Conservation (phyloP, 2,888 invertebrate genomes). For the Gnatocerus cornutus region DNA sequence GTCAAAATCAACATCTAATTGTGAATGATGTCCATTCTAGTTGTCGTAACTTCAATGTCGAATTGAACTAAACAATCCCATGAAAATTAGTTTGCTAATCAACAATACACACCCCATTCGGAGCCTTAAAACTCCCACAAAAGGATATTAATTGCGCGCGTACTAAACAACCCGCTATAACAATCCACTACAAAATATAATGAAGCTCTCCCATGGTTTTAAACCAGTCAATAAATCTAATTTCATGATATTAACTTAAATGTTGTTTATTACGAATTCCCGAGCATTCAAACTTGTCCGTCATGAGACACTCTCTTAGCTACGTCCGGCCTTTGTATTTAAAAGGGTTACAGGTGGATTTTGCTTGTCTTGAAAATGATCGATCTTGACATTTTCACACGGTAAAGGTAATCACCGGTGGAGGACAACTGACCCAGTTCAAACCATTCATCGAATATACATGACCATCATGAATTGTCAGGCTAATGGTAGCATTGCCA, state of each 20-base stretch:
- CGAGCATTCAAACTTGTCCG: too few species aligned
- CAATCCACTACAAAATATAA: background rate
- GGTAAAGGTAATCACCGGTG: background rate
- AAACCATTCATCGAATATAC: conserved; percentile 16
- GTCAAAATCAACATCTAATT: too few species aligned
- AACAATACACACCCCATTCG: background rate
- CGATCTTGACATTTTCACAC: conserved; percentile 17
- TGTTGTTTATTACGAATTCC: conserved; percentile 4
- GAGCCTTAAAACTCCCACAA: background rate
- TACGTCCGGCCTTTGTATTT: background rate
- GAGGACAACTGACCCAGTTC: conserved; percentile 9
- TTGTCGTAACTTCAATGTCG: background rate
- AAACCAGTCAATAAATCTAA: conserved; percentile 7
- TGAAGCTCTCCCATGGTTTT: background rate
- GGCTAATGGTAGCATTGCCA: background rate
- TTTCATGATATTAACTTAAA: too few species aligned
- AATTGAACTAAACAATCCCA: background rate
- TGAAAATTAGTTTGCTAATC: background rate
- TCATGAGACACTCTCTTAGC: too few species aligned
- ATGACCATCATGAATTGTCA: conserved; percentile 20
- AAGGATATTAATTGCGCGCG: background rate
- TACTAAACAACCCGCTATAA: background rate
- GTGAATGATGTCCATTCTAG: background rate
- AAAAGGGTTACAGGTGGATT: conserved; percentile 3
- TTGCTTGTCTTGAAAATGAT: conserved; percentile 10